A percentile compares a stretch with the other conserved stretches of the same genome.
Evolutionary conservation across 2,888 invertebrate genomes (phyloP).

Genomic region (Trissolcus brochymenae): DNA sequence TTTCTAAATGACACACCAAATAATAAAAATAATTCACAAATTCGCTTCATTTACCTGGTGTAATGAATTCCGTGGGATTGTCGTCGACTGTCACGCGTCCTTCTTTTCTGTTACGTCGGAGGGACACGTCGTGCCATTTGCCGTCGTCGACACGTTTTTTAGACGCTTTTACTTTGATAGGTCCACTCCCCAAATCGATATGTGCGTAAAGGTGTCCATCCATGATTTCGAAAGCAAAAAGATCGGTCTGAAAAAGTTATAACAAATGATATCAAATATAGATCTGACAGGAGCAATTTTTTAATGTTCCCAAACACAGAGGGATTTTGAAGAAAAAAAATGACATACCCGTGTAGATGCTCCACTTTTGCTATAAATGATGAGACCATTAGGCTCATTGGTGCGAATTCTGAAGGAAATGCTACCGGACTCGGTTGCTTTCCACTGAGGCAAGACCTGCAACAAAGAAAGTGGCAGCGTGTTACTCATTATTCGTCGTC

Average conservation of each 20-base stretch:
- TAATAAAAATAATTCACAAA: too few relatives aligned
- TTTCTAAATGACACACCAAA: too few relatives aligned
- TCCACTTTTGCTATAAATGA: conserved; percentile 91
- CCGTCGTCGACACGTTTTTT: conserved; percentile 91
- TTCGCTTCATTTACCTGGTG: conserved; percentile 80
- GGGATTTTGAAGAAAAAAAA: background rate
- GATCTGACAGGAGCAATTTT: too few relatives aligned
- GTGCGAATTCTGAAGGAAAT: conserved; percentile 97
- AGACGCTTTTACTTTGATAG: conserved; percentile 90
- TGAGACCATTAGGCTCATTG: conserved; percentile 94
- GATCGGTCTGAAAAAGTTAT: conserved; percentile 82
- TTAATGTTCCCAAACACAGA: too few relatives aligned
- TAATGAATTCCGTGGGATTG: conserved; percentile 90
- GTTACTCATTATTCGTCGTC: conserved; percentile 48
- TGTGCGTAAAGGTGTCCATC: conserved; percentile 96
- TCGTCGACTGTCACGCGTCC: conserved; percentile 94
- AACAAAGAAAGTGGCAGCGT: conserved; percentile 67
- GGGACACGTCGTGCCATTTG: conserved; percentile 92
- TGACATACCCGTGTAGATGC: conserved; percentile 69
- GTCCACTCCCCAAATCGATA: conserved; percentile 93
- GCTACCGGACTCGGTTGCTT: conserved; percentile 91
- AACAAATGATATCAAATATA: too few relatives aligned
- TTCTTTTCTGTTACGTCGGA: conserved; percentile 88
- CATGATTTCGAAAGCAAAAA: conserved; percentile 95
- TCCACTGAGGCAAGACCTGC: conserved; percentile 93